Conservation (phyloP, 1,140 invertebrate species). For the Drosophila littoralis region DNA sequence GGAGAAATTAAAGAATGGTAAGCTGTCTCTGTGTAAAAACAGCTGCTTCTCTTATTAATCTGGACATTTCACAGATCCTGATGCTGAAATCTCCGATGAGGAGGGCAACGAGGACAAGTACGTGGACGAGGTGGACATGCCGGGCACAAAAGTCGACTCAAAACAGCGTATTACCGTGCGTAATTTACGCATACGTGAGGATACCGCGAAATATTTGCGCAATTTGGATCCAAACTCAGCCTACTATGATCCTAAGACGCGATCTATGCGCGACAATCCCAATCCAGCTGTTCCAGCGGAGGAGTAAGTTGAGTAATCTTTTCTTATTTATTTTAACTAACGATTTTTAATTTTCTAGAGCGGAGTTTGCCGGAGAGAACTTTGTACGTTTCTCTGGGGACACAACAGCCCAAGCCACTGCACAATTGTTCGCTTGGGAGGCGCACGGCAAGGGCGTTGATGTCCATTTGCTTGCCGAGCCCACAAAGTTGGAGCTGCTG, state of each 20-base stretch:
- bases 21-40: neutral
- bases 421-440: constrained; percentile 99
- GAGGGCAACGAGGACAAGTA: constrained; percentile 98
- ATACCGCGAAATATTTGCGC: constrained; percentile 98
- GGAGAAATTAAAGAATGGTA: constrained; percentile 90
- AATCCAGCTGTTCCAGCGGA: constrained; percentile 88
- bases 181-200: constrained; percentile 98
- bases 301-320: constrained; percentile 85
- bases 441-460: constrained; percentile 97
- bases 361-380: constrained; percentile 98
- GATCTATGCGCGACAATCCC: constrained; percentile 99
- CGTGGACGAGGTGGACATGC: constrained; percentile 98
- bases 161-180: constrained; percentile 99
- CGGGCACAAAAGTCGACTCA: constrained; percentile 98
- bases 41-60: neutral
- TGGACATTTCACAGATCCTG: constrained; percentile 62
- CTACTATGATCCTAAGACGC: constrained; percentile 99
- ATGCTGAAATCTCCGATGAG: constrained; percentile 86
- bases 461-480: constrained; percentile 98
- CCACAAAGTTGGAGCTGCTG: constrained; percentile 97
- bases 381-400: constrained; percentile 97
- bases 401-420: constrained; percentile 94
- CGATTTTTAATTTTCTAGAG: constrained; percentile 84
- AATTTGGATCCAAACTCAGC: constrained; percentile 99
- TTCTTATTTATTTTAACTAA: neutral